phyloP scores from a whole-genome alignment of 2,113 vertebrate genomes.

The Penelope pileata region DNA sequence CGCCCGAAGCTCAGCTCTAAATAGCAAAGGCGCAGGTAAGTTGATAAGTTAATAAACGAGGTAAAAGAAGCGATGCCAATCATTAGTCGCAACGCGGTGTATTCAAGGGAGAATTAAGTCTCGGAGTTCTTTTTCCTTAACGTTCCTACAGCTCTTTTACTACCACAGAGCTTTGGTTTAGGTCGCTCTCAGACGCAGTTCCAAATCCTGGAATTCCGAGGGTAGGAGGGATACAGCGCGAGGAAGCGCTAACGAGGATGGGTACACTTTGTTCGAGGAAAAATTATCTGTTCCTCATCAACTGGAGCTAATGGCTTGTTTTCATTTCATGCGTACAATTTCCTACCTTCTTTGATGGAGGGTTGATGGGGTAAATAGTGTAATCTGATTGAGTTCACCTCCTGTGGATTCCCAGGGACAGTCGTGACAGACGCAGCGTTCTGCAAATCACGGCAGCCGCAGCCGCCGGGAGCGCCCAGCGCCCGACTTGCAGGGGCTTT shows the following conservation, averaged over 20 bases:
- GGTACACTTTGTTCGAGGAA: conserved; percentile 69
- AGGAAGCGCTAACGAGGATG: conserved; percentile 75
- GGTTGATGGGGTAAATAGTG: conserved; percentile 81
- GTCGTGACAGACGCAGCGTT: conserved; percentile 75
- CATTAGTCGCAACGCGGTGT: background rate
- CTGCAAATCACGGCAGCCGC: conserved; percentile 73
- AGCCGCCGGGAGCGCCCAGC: conserved; percentile 37
- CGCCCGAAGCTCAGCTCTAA: background rate
- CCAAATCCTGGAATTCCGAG: background rate
- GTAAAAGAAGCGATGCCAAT: background rate
- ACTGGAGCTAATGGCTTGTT: conserved; percentile 73
- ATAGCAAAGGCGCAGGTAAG: background rate
- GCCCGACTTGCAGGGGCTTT: conserved; percentile 32
- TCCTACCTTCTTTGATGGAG: conserved; percentile 80
- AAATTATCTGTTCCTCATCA: conserved; percentile 63
- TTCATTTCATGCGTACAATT: conserved; percentile 73
- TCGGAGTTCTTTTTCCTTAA: background rate
- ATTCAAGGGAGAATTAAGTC: background rate
- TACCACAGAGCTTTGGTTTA: background rate
- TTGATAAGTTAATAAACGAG: background rate
- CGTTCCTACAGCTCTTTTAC: background rate
- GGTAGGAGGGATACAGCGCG: background rate
- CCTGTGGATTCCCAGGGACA: conserved; percentile 75
- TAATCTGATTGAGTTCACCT: conserved; percentile 82
- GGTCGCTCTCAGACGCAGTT: background rate